These are phyloP conservation scores for Tachina lurida DNA, from an alignment of 2,888 invertebrate species.

Conservation along the genomic window DNA sequence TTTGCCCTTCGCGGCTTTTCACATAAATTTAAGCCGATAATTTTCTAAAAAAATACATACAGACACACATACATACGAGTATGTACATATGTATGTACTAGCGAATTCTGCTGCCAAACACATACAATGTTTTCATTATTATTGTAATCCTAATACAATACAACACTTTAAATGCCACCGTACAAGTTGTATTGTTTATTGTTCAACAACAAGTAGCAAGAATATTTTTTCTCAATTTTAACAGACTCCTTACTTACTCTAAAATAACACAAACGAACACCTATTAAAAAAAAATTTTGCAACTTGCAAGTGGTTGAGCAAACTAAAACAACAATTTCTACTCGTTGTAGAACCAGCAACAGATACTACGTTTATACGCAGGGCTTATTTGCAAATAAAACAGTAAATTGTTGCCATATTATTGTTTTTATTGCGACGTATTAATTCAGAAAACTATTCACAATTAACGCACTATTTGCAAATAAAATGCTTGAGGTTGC, in stretches of 20 bases:
- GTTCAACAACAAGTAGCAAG: conserved; percentile 51
- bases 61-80: conserved; percentile 2
- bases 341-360: conserved; percentile 5
- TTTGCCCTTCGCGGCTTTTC: too few relatives aligned
- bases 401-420: too few relatives aligned
- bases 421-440: too few relatives aligned
- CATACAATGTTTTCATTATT: neutral
- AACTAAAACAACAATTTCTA: conserved; percentile 25
- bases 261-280: conserved; percentile 2
- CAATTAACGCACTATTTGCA: too few relatives aligned
- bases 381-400: too few relatives aligned
- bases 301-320: conserved; percentile 21
- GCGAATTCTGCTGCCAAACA: neutral
- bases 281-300: conserved; percentile 8
- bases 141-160: neutral
- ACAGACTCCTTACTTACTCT: conserved; percentile 27
- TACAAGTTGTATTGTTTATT: conserved; percentile 45
- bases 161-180: conserved; percentile 8
- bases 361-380: too few relatives aligned
- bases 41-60: neutral
- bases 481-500: too few relatives aligned
- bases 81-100: too few relatives aligned
- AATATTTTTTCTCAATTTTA: conserved; percentile 29
- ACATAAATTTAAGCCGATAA: too few relatives aligned
- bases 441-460: too few relatives aligned